Percentiles rank a stretch among this genome's conserved stretches.
Conservation (phyloP, 1,140 invertebrate genomes). For the Globodera rostochiensis region DNA sequence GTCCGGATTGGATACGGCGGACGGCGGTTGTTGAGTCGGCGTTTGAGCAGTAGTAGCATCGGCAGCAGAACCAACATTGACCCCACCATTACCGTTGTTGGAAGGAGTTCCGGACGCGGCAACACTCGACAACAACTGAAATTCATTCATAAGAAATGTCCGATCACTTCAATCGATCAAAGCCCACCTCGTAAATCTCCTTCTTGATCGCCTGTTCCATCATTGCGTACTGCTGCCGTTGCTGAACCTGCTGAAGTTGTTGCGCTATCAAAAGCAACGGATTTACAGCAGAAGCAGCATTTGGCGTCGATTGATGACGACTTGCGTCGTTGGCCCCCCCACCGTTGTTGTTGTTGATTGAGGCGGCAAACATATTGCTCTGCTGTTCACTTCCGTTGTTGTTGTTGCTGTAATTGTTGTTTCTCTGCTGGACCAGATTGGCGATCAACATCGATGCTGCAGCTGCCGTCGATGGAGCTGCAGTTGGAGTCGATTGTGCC, state of each 20-base stretch:
- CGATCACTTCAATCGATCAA: not conserved
- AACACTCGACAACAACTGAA: not conserved
- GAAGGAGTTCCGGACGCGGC: not conserved
- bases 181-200: constrained; percentile 22
- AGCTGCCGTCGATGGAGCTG: not conserved
- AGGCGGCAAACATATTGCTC: not conserved
- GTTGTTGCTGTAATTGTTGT: not conserved
- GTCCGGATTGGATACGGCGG: not conserved
- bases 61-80: not conserved
- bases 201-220: constrained; percentile 25
- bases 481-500: not conserved
- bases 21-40: not conserved
- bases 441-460: not conserved
- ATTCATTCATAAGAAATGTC: not conserved
- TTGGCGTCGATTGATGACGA: not conserved
- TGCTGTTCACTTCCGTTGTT: not conserved
- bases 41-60: not conserved
- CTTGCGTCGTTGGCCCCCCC: not conserved
- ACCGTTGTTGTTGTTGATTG: not conserved
- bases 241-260: constrained; percentile 11
- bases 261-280: constrained; percentile 7
- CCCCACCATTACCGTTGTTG: not conserved
- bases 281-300: not conserved
- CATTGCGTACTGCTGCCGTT: constrained; percentile 18
- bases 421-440: constrained; percentile 9